Evolutionary conservation across 2,888 invertebrate genomes (phyloP), one percentile per base, ranked within the genome.

Genomic region (Anagyrus pseudococci): DNA sequence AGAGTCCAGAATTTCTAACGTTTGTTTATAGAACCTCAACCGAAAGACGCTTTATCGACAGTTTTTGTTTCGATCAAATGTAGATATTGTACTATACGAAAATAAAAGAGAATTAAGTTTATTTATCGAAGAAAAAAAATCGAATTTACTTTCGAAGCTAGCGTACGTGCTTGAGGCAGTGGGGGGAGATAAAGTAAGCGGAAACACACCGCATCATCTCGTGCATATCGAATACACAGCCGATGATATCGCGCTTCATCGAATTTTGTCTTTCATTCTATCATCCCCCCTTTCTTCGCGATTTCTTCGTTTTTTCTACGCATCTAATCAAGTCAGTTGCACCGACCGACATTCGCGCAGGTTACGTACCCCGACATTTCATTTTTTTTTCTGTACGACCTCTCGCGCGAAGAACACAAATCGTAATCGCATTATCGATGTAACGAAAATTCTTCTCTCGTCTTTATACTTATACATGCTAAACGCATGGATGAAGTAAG

Each of bases 1-100:
- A 72, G 68, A 77, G 76, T 75, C 75, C 77, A 77, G 10, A 29
- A 7, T 73, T 41, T 41, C 4, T 44, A 72, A 75, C 69, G 68
- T 74, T 68, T 73, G 72, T 73, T 75, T 72, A 69, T 59, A 71
- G 4, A 69, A 73, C 72, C 70, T 72, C 68, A 72, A 67, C 71
- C 53, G 72, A 71, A 69, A 64, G 65, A 65, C 58, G 59, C 53
- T 62, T 47, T 66, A 60, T 57, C 49, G 46, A 46, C 46, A 56
- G 43, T 63, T 65, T 67, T 61, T 56, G 67, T 68, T 68, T 60
- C 52, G 60, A 73, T 71, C 70, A 70, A 47, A 67, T 77, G 78
- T 78, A 78, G 75, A 77, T 77, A 78, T 69, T 78, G 77, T 78
- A 77, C 70, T 68, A 75, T 77, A 77, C 59, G 66, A 63, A 40